Base-by-base conservation (phyloP, 2,113 vertebrate genomes). In the Tangachromis dhanisi region DNA sequence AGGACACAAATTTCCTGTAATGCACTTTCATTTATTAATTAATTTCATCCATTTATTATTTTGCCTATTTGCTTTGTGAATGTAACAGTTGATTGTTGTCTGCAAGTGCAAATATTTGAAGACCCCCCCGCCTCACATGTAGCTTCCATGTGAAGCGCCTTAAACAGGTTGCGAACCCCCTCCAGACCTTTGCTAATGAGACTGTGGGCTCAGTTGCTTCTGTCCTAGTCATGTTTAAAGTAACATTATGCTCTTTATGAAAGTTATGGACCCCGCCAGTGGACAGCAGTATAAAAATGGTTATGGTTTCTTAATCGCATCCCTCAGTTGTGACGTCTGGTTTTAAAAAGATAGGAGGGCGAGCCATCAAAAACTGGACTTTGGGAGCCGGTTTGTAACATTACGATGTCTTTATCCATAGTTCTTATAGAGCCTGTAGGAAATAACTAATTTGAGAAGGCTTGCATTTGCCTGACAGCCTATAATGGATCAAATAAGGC, bases 201-300 rank as follows among this genome's bases (percentile, higher is more conserved):
- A 2, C 26, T 11, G 26, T 19, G 26, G 45, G 26, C 26, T n/a
- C 26, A 31, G 4, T n/a, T 6, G 4, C 26, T n/a, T 9, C 24
- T 29, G 45, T 16, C 14, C 26, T 5, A 29, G 55, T 68, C 21
- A 49, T 29, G 2, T 76, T 49, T 31, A 29, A 49, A 17, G 26
- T 47, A 49, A 31, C 16, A 12, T 73, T 73, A 0, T 29, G 38
- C 7, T 76, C 24, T 19, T 76, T 49, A 29, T 76, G 40, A 47
- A 47, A 19, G 40, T 76, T 47, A 47, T 26, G 9, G 24, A 76
- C 21, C 40, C 40, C 0, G 5, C 0, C n/a, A 4, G 38, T 10
- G 13, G 21, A 42, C 66, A 42, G 66, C 0, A 42, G 13, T 42
- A 16, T 16, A 13, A 40, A 45, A 45, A 26, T 14, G 8, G 55